phyloP scores from a whole-genome alignment of 1,140 invertebrate genomes.

The Thereuonema tuberculata region DNA sequence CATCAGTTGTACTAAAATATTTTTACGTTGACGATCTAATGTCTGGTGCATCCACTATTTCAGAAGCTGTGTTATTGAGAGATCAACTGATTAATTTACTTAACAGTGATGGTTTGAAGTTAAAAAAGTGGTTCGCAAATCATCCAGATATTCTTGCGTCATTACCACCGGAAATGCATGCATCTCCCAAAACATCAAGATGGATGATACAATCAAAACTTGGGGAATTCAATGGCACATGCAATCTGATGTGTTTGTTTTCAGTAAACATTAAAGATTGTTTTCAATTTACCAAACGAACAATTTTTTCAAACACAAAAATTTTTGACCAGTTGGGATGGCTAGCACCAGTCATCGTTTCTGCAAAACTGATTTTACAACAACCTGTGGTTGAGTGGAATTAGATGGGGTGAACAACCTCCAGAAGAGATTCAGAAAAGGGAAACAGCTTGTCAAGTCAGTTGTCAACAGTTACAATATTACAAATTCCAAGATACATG shows the following conservation, averaged over 20 bases:
- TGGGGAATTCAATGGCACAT: background rate
- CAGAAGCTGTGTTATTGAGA: constrained; percentile 23
- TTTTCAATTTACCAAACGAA: background rate
- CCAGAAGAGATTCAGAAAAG: constrained; percentile 14
- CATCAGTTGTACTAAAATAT: constrained; percentile 9
- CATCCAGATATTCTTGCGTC: background rate
- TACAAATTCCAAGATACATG: too few species aligned
- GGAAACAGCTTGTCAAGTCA: constrained; percentile 16
- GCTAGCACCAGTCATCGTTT: constrained; percentile 9
- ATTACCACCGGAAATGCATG: constrained; percentile 2
- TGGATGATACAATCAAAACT: background rate
- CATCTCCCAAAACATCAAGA: constrained; percentile 1
- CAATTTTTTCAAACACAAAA: constrained; percentile 3
- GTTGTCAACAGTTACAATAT: too few species aligned
- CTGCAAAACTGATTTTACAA: constrained; percentile 31
- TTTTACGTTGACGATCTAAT: constrained; percentile 32
- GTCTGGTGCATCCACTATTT: constrained; percentile 24
- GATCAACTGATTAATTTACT: constrained; percentile 20
- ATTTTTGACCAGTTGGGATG: constrained; percentile 1
- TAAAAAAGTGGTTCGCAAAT: constrained; percentile 28
- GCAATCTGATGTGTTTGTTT: constrained; percentile 30
- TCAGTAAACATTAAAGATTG: constrained; percentile 26
- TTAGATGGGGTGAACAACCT: constrained; percentile 27
- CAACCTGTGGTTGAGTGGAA: constrained; percentile 22
- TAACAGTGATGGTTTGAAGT: constrained; percentile 20